Percentiles rank a stretch among this genome's conserved stretches.
Evolutionary conservation across 2,113 vertebrate species (phyloP).

Genomic region (Spermophilus dauricus): DNA sequence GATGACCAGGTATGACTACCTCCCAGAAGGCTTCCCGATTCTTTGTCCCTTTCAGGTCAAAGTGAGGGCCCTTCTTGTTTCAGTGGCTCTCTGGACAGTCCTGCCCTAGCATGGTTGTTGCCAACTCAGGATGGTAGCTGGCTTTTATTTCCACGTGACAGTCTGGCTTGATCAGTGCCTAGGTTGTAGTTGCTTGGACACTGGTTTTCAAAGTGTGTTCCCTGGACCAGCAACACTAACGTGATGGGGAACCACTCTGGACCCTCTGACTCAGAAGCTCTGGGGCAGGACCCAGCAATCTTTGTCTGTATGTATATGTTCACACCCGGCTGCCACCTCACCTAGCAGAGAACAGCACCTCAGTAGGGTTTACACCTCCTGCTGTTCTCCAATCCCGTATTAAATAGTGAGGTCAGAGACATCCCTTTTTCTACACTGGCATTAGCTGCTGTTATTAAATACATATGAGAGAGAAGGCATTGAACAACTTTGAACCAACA

Average conservation of each 20-base stretch:
- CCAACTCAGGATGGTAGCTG: neutral
- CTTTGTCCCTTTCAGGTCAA: neutral
- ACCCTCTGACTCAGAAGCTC: neutral
- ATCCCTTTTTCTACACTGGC: neutral
- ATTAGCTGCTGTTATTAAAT: neutral
- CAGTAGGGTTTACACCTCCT: too few species aligned
- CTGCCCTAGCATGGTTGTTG: accelerated
- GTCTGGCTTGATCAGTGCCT: accelerated
- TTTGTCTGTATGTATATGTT: neutral
- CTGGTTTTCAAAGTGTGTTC: neutral
- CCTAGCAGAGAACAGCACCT: neutral
- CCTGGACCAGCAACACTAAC: too few species aligned
- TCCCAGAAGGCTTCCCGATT: neutral
- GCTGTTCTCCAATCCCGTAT: neutral
- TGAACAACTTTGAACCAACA: neutral
- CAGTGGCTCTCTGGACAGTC: neutral
- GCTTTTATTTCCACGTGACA: neutral
- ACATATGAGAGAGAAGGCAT: neutral
- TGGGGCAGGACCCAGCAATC: neutral
- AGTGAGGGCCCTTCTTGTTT: neutral
- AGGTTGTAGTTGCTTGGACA: neutral
- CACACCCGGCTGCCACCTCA: neutral
- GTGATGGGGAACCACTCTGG: neutral
- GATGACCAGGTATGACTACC: neutral
- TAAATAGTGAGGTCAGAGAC: neutral